Evolutionary conservation across 2,113 vertebrate species (phyloP).

Genomic region (Corydoras maculifer): DNA sequence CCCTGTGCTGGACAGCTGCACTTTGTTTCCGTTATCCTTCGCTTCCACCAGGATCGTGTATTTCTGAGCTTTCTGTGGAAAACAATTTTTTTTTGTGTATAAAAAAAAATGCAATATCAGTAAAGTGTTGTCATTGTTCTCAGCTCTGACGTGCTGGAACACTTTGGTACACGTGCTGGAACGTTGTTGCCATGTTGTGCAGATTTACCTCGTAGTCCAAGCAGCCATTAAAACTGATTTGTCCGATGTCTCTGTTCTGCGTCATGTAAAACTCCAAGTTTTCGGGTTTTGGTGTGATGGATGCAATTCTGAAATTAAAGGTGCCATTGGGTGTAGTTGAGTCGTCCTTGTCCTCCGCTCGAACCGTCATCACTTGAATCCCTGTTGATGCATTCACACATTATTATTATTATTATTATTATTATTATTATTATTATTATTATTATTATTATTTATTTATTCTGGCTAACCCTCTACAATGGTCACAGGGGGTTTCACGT

Average conservation of each 20-base stretch:
- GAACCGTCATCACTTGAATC: neutral
- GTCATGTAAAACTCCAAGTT: constrained; percentile 54
- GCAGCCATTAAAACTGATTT: constrained; percentile 60
- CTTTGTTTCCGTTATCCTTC: constrained; percentile 55
- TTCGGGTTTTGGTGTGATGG: constrained; percentile 43
- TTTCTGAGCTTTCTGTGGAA: constrained; percentile 51
- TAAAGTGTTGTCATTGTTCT: no score
- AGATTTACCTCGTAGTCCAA: constrained; percentile 58
- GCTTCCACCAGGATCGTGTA: constrained; percentile 59
- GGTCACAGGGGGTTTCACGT: no score
- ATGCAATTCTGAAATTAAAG: constrained; percentile 48
- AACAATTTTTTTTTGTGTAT: no score
- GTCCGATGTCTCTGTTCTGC: rapidly evolving
- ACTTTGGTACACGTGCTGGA: no score
- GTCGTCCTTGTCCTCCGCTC: constrained; percentile 25
- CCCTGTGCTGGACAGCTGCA: constrained; percentile 52
- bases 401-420: no score
- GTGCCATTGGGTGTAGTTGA: constrained; percentile 14
- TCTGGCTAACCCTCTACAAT: no score
- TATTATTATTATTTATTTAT: no score
- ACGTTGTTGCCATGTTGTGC: no score
- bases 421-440: no score
- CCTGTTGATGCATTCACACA: constrained; percentile 10
- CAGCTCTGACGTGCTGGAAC: no score
- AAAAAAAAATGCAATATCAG: no score